Percentiles rank a stretch among this genome's conserved stretches.
phyloP scores from a whole-genome alignment of 2,113 vertebrate genomes.

The Zosterops borbonicus region DNA sequence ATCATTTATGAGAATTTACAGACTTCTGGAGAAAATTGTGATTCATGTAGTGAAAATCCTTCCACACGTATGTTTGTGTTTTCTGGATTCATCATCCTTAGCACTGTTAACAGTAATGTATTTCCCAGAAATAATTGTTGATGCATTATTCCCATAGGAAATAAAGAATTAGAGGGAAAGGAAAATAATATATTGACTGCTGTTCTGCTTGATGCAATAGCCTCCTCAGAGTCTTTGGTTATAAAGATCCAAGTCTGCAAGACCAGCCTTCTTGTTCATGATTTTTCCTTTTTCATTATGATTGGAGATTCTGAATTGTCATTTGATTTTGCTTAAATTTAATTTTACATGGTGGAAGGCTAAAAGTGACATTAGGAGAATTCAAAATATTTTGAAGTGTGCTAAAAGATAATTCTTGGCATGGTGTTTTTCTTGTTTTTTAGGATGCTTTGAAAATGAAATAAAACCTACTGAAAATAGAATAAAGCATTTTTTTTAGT shows the following conservation, averaged over 20 bases:
- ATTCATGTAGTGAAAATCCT: not conserved
- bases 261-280: not conserved
- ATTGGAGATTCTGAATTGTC: not conserved
- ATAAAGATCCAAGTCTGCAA: not conserved
- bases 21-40: not conserved
- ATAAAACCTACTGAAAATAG: not conserved
- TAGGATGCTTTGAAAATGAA: not conserved
- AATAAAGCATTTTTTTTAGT: not conserved
- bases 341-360: not conserved
- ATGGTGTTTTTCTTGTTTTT: not conserved
- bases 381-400: not conserved
- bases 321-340: conserved; percentile 13
- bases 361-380: not conserved
- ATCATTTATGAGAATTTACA: not conserved
- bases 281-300: not conserved
- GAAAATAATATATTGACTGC: not conserved
- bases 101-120: not conserved
- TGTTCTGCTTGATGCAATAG: not conserved
- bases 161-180: not conserved
- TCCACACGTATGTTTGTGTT: not conserved
- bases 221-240: not conserved
- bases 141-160: not conserved
- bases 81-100: not conserved
- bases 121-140: not conserved
- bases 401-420: not conserved